Base-by-base conservation (phyloP, 2,113 vertebrate genomes). In the Silurus meridionalis region DNA sequence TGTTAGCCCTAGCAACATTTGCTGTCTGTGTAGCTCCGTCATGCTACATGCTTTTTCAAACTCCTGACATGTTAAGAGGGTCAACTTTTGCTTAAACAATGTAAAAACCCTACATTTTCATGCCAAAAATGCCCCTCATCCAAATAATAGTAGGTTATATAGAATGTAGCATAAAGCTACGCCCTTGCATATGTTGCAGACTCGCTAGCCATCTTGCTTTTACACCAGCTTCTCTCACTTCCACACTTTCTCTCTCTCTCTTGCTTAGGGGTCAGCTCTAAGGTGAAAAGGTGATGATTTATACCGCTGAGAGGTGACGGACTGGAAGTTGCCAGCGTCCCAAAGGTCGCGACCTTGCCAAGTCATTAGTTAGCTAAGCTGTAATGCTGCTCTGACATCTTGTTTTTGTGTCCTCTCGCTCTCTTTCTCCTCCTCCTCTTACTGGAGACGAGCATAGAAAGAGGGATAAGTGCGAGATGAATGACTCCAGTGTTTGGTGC, bases 321-420 rank as follows among this genome's bases (percentile, higher is more conserved):
- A 91, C 92, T 92, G 91, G 91, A 90, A 84, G 91, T 90, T 80
- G 86, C 82, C 86, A 77, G 88, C 91, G 91, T 89, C 91, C 90
- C 83, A 0, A 66, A 84, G 93, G 94, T 93, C 90, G 88, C 88
- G 89, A 69, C 91, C 87, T 84, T 88, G 87, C 87, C 82, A 81
- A 90, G 91, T 89, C 93, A 92, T 94, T 93, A 94, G 92, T 94
- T 91, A 91, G 90, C 69, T 89, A 93, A 92, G 93, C 92, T 93
- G 87, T 91, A 86, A 89, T 92, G 90, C 60, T 82, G 23, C 82
- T 89, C 82, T 89, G 91, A 92, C 91, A 90, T 84, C 85, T 86
- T 82, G 69, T 64, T 37, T 82, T 80, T 75, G 85, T 81, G 77
- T 75, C 58, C 28, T 21, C 80, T 71, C 21, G 21, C 61, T 81